Conservation (phyloP, 2,113 vertebrate genomes). For the Coturnix japonica region DNA sequence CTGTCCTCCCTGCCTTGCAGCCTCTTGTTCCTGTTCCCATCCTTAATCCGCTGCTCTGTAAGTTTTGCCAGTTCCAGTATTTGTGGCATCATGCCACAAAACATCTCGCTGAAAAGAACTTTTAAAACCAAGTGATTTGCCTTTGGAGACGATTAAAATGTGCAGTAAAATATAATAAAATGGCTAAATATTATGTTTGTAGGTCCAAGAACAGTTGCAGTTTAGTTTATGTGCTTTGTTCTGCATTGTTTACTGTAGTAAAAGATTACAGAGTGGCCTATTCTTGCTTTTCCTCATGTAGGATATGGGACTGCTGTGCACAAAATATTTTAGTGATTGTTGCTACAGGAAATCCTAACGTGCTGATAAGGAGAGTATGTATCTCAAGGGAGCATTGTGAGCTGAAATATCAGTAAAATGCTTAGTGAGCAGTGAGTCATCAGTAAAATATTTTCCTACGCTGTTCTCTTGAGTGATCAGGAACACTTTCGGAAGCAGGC, state of each 20-base stretch:
- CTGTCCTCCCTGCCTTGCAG: neutral
- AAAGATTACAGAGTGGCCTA: neutral
- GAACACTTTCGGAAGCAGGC: neutral
- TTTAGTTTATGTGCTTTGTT: rapidly evolving
- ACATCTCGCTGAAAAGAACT: neutral
- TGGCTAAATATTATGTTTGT: neutral
- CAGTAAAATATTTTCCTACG: neutral
- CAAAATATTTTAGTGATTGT: neutral
- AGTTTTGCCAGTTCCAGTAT: neutral
- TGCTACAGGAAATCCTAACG: neutral
- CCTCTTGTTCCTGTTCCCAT: neutral
- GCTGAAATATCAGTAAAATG: neutral
- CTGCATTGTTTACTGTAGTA: neutral
- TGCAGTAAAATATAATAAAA: neutral
- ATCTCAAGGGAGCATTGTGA: neutral
- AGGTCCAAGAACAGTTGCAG: neutral
- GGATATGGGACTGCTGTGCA: neutral
- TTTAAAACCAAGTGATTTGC: neutral
- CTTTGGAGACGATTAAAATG: neutral
- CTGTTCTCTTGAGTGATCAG: neutral
- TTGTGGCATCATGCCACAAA: neutral
- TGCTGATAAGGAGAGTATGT: neutral
- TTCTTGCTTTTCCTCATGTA: neutral
- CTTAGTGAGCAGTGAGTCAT: neutral
- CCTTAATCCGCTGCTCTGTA: neutral